A percentile compares a stretch with the other conserved stretches of the same genome.
Evolutionary conservation across 2,888 invertebrate species (phyloP).

Genomic region (Catocala nupta): DNA sequence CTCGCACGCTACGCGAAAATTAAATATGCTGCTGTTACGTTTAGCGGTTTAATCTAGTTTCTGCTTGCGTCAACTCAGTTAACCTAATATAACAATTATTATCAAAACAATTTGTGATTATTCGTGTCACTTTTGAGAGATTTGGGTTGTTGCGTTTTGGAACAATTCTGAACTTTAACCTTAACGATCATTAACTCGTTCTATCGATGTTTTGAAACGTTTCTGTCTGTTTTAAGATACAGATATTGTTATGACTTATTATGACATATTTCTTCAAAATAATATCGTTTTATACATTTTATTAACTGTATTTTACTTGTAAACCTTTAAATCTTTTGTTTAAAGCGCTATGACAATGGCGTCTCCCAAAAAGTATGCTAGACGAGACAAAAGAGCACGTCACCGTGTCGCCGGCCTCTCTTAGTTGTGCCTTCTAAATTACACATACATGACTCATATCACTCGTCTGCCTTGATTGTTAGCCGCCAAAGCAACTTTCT

Average conservation of each 20-base stretch:
- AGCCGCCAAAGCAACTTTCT: slow-evolving; percentile 43
- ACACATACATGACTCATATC: slow-evolving; percentile 46
- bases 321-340: too few relatives aligned
- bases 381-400: slow-evolving; percentile 25
- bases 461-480: slow-evolving; percentile 43
- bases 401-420: slow-evolving; percentile 30
- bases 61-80: slow-evolving; percentile 31
- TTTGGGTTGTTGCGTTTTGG: slow-evolving; percentile 18
- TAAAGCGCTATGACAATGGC: background rate
- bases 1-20: slow-evolving; percentile 20
- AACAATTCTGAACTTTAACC: slow-evolving; percentile 28
- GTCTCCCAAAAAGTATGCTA: slow-evolving; percentile 1
- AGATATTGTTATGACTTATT: too few relatives aligned
- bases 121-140: slow-evolving; percentile 18
- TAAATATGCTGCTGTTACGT: slow-evolving; percentile 18
- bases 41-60: slow-evolving; percentile 26
- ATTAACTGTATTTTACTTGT: too few relatives aligned
- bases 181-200: slow-evolving; percentile 7
- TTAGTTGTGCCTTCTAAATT: slow-evolving; percentile 43
- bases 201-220: too few relatives aligned
- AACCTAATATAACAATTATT: slow-evolving; percentile 28
- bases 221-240: too few relatives aligned
- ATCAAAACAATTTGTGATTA: slow-evolving; percentile 34
- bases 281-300: too few relatives aligned
- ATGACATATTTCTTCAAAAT: too few relatives aligned